A percentile compares a stretch with the other conserved stretches of the same genome.
Conservation (phyloP, 2,888 invertebrate species). For the Fissipunctia ypsillon region DNA sequence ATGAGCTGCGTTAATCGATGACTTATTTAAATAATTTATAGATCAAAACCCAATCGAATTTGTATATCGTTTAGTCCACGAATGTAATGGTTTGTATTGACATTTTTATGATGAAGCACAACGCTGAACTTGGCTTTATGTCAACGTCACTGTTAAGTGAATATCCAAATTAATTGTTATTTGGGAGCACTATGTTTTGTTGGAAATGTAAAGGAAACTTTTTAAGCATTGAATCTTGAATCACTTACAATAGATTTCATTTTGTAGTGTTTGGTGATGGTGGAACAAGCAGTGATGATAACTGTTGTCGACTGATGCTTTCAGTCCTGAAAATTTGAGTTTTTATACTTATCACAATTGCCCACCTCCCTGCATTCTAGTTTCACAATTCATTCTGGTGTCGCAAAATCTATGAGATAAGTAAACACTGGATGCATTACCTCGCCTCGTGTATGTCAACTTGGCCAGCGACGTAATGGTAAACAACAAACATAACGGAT, state of each 20-base stretch:
- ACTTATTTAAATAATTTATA: constrained; percentile 60
- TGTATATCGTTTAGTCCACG: constrained; percentile 21
- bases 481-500: constrained; percentile 85
- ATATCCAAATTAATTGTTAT: too few species aligned
- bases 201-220: neutral
- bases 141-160: constrained; percentile 64
- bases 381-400: constrained; percentile 85
- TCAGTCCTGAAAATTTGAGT: constrained; percentile 83
- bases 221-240: constrained; percentile 52
- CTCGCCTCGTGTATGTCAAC: constrained; percentile 85
- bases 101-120: constrained; percentile 19
- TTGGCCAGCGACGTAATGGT: constrained; percentile 82
- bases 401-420: constrained; percentile 89
- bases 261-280: constrained; percentile 75
- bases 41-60: constrained; percentile 45
- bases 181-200: constrained; percentile 2
- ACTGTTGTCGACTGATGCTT: constrained; percentile 83
- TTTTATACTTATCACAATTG: constrained; percentile 84
- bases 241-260: constrained; percentile 89
- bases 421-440: constrained; percentile 89
- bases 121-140: constrained; percentile 30
- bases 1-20: constrained; percentile 20
- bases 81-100: constrained; percentile 25
- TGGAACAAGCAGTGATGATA: constrained; percentile 75
- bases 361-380: constrained; percentile 84